Percentiles rank a stretch among this genome's conserved stretches.
These are phyloP conservation scores for Meiosimyza platycephala DNA, from an alignment of 2,888 invertebrate species.

Conservation along the genomic window DNA sequence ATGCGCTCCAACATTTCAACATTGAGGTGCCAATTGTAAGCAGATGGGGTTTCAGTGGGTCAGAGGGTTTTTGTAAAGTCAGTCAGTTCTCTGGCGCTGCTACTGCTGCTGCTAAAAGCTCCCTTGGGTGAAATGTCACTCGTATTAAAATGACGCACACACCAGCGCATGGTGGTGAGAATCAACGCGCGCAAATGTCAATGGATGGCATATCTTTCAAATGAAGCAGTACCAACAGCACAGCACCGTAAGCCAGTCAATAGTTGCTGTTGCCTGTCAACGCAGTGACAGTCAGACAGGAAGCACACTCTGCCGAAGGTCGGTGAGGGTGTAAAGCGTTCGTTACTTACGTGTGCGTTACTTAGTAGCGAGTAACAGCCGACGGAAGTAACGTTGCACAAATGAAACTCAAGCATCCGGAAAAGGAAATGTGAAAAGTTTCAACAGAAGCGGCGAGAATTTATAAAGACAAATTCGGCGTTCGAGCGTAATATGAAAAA, in stretches of 20 bases:
- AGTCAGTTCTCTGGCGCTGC: background rate
- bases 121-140: slow-evolving; percentile 59
- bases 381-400: slow-evolving; percentile 11
- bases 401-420: slow-evolving; percentile 38
- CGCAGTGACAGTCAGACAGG: slow-evolving; percentile 1
- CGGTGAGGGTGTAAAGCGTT: slow-evolving; percentile 7
- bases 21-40: slow-evolving; percentile 17
- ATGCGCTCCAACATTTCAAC: background rate
- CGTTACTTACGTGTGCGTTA: background rate
- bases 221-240: background rate
- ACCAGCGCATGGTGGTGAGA: background rate
- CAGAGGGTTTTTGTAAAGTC: slow-evolving; percentile 1
- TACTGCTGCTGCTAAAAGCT: slow-evolving; percentile 41
- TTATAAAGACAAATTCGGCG: slow-evolving; percentile 59
- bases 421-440: slow-evolving; percentile 57
- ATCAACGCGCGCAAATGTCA: slow-evolving; percentile 1
- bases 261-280: background rate
- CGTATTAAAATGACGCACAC: slow-evolving; percentile 38
- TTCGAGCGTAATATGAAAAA: background rate
- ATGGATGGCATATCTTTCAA: too few species aligned
- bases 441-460: slow-evolving; percentile 48
- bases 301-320: background rate
- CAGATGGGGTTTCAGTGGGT: background rate
- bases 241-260: slow-evolving; percentile 1
- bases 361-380: background rate